Percentiles rank a stretch among this genome's conserved stretches.
Evolutionary conservation across 2,888 invertebrate species (phyloP).

Genomic region (Leuctra nigra): DNA sequence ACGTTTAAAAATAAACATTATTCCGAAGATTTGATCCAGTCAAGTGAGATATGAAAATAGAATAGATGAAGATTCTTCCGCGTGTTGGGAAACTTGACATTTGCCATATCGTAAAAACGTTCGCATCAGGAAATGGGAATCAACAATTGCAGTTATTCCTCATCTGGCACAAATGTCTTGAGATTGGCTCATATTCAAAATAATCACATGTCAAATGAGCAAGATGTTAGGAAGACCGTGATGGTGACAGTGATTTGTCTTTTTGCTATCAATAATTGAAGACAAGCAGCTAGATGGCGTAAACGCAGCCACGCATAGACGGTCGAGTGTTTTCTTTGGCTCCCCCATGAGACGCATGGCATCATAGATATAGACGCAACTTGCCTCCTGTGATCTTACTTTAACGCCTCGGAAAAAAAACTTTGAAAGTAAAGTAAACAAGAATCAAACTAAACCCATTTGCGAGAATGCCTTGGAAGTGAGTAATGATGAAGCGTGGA

Average conservation of each 20-base stretch:
- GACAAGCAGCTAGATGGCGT: background rate
- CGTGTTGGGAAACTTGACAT: too few relatives aligned
- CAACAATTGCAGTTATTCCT: too few relatives aligned
- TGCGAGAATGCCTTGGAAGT: constrained; percentile 16
- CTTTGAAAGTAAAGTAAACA: constrained; percentile 13
- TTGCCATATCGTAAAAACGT: too few relatives aligned
- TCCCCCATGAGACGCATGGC: background rate
- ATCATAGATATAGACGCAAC: background rate
- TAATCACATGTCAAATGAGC: too few relatives aligned
- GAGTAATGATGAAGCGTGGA: constrained; percentile 11
- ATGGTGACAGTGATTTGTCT: constrained; percentile 9
- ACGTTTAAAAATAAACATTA: too few relatives aligned
- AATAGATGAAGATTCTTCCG: too few relatives aligned
- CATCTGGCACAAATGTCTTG: too few relatives aligned
- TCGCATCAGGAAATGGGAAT: too few relatives aligned
- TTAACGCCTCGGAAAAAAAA: constrained; percentile 11
- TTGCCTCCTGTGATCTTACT: constrained; percentile 12
- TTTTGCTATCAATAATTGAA: constrained; percentile 5
- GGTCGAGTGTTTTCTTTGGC: constrained; percentile 12
- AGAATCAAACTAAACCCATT: constrained; percentile 18
- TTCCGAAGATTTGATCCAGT: too few relatives aligned
- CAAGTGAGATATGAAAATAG: too few relatives aligned
- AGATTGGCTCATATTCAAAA: too few relatives aligned
- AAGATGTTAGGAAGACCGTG: background rate
- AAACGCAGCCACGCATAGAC: constrained; percentile 2